Evolutionary conservation across 2,888 invertebrate species (phyloP), one percentile per base, ranked within the genome.

Genomic region (Ischnus inquisitorius): DNA sequence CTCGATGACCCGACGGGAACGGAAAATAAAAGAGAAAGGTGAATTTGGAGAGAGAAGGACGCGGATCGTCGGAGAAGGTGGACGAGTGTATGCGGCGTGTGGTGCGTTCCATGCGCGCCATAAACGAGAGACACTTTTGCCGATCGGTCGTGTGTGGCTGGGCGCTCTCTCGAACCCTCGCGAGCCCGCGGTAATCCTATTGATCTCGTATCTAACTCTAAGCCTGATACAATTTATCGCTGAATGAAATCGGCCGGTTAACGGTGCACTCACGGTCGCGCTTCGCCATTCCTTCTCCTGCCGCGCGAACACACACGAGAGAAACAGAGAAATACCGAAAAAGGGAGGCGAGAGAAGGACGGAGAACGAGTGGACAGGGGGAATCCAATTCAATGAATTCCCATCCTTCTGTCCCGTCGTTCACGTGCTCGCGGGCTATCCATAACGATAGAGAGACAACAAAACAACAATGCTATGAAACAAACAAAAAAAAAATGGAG

Each of bases 161-260:
- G 34, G 12, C 25, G 22, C 67, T 77, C 69, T 39, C 72, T 69
- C 46, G 43, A 82, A 72, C 60, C 69, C 78, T 78, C 81, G 68
- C 34, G 68, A 46, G 54, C 57, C 19, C 83, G 43, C 69, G 25
- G 78, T 81, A 84, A 84, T 84, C 81, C 84, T 68, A 78, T 84
- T 81, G 81, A 84, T 84, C 84, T 81, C 74, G 84, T 81, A 84
- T 81, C 84, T 78, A 78, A 78, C 81, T 81, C 78, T 79, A 80
- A 84, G 84, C 82, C 75, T 81, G 84, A 81, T 81, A 84, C 81
- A 81, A 84, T 84, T 84, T 84, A 84, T 84, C 84, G 81, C 64
- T 74, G 78, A 84, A 84, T 81, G 77, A 84, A 81, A 84, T 84
- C 84, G 84, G 84, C 84, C 84, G 84, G 78, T 81, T 84, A 84